Evolutionary conservation across 2,888 invertebrate species (phyloP).

Genomic region (Archaeoteleia sp.): DNA sequence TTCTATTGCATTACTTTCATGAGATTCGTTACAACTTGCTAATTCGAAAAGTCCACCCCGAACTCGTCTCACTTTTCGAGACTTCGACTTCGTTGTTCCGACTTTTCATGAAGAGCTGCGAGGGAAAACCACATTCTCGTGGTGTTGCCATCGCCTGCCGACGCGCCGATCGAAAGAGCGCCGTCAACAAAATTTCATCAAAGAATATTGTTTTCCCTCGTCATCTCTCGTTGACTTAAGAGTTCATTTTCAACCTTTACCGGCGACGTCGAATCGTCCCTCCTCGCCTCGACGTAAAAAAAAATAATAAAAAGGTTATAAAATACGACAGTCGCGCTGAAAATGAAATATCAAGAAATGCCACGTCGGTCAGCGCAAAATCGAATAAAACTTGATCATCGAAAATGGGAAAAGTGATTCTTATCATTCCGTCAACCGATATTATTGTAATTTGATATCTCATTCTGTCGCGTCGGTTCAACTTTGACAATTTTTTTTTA

Average conservation of each 20-base stretch:
- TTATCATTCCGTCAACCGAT: too few relatives aligned
- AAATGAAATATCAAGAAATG: too few relatives aligned
- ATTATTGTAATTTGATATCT: too few relatives aligned
- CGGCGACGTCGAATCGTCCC: constrained; percentile 2
- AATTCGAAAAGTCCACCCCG: constrained; percentile 47
- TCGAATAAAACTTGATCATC: too few relatives aligned
- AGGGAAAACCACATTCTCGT: constrained; percentile 23
- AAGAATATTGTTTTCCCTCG: constrained; percentile 13
- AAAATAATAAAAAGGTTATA: too few relatives aligned
- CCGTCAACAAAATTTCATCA: constrained; percentile 42
- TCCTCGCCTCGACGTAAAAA: not conserved
- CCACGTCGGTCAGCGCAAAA: too few relatives aligned
- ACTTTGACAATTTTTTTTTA: too few relatives aligned
- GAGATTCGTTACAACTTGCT: constrained; percentile 47
- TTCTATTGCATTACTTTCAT: constrained; percentile 41
- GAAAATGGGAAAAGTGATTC: too few relatives aligned
- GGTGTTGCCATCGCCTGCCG: too few relatives aligned
- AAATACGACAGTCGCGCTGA: too few relatives aligned
- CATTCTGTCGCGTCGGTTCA: too few relatives aligned
- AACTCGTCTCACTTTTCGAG: constrained; percentile 19
- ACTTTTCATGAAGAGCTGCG: constrained; percentile 34
- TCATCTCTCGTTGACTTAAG: constrained; percentile 5
- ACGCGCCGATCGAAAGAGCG: constrained; percentile 10
- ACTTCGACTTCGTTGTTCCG: constrained; percentile 20
- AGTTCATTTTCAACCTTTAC: constrained; percentile 10